A percentile compares a stretch with the other conserved stretches of the same genome.
Evolutionary conservation across 2,113 vertebrate species (phyloP).

Genomic region (Leptodactylus fuscus): DNA sequence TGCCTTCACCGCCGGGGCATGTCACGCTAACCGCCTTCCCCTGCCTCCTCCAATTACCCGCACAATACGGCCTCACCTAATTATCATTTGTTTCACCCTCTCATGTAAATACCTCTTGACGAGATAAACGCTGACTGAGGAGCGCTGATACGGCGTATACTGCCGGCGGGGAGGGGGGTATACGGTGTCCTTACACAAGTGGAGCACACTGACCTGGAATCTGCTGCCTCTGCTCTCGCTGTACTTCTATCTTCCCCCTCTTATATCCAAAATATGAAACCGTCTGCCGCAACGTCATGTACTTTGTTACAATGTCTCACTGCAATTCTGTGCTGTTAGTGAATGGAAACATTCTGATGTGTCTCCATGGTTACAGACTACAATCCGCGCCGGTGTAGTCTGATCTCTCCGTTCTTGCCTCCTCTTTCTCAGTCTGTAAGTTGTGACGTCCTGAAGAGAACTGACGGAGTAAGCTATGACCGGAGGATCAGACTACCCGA

Average conservation of each 20-base stretch:
- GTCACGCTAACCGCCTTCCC: not conserved
- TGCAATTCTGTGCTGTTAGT: not conserved
- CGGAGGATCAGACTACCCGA: too few relatives aligned
- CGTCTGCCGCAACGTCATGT: too few relatives aligned
- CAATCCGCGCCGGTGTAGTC: too few relatives aligned
- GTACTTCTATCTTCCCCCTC: too few relatives aligned
- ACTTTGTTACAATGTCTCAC: not conserved
- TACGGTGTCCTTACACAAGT: not conserved
- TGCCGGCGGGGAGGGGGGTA: not conserved
- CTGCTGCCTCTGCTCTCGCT: too few relatives aligned
- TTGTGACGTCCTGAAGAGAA: too few relatives aligned
- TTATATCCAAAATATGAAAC: too few relatives aligned
- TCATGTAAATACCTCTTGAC: constrained; percentile 6
- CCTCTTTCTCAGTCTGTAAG: too few relatives aligned
- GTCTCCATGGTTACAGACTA: too few relatives aligned
- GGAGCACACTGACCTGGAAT: not conserved
- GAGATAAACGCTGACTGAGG: not conserved
- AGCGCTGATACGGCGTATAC: not conserved
- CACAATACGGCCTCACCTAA: not conserved
- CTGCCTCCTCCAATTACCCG: not conserved
- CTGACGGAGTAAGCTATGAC: too few relatives aligned
- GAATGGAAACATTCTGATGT: not conserved
- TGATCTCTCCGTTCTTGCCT: too few relatives aligned
- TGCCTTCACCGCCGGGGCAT: not conserved
- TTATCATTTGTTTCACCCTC: not conserved